These are phyloP conservation scores for Parnassius mnemosyne DNA, from an alignment of 2,888 invertebrate genomes.

Conservation along the genomic window DNA sequence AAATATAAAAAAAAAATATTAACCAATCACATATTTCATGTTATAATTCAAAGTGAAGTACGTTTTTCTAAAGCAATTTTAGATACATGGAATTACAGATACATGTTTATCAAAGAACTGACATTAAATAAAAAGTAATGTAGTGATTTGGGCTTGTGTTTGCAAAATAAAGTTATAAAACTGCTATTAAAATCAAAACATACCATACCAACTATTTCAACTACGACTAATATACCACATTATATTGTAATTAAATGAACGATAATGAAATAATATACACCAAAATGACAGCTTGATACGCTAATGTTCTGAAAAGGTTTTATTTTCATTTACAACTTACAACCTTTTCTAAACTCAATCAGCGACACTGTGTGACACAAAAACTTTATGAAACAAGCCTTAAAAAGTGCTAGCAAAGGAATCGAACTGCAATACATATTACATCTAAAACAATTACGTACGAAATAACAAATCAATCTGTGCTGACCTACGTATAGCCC, in stretches of 20 bases:
- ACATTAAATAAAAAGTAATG: constrained; percentile 6
- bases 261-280: too few species aligned
- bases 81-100: not conserved
- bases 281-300: too few species aligned
- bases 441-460: constrained; percentile 52
- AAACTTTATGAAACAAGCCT: constrained; percentile 16
- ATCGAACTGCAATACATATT: constrained; percentile 32
- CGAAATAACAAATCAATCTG: constrained; percentile 48
- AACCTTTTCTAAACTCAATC: constrained; percentile 7
- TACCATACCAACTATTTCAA: not conserved
- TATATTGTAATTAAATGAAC: constrained; percentile 1
- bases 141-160: constrained; percentile 18
- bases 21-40: too few species aligned
- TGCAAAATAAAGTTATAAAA: constrained; percentile 14
- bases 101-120: constrained; percentile 1
- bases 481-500: constrained; percentile 89
- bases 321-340: too few species aligned
- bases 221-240: not conserved
- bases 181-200: not conserved
- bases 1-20: too few species aligned
- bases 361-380: constrained; percentile 29
- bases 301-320: too few species aligned
- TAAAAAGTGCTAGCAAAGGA: constrained; percentile 24
- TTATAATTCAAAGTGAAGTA: too few species aligned
- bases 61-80: not conserved